Percentiles rank a stretch among this genome's conserved stretches.
Evolutionary conservation across 2,888 invertebrate species (phyloP).

Genomic region (Margaritifera margaritifera): DNA sequence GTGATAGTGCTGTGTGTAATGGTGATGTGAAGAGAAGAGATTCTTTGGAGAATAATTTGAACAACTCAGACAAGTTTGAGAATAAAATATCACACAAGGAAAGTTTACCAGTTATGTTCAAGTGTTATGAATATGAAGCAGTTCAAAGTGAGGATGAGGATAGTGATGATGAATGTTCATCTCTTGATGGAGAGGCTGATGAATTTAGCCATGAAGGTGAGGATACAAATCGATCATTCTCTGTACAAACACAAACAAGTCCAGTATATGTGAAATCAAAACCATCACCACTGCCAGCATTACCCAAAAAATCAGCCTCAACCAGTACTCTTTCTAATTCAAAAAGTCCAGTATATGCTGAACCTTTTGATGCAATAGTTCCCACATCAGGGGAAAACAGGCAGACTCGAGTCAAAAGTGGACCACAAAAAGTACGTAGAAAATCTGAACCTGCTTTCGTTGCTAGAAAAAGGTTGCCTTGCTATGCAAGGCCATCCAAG

Average conservation of each 20-base stretch:
- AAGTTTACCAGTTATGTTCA: neutral
- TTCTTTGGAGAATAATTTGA: constrained; percentile 2
- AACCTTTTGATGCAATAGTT: constrained; percentile 72
- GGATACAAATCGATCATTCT: constrained; percentile 13
- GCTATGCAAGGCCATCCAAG: no score
- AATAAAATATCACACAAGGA: constrained; percentile 6
- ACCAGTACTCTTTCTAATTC: constrained; percentile 44
- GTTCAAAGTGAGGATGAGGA: constrained; percentile 26
- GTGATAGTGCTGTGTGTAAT: neutral
- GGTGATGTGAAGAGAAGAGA: neutral
- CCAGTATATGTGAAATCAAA: constrained; percentile 39
- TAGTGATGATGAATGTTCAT: constrained; percentile 21
- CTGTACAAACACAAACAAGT: constrained; percentile 48
- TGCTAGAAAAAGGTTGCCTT: constrained; percentile 11
- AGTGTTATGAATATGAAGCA: constrained; percentile 10
- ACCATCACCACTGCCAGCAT: constrained; percentile 34
- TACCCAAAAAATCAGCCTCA: constrained; percentile 35
- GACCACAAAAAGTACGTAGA: constrained; percentile 45
- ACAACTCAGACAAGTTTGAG: neutral
- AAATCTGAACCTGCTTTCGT: constrained; percentile 51
- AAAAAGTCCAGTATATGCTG: constrained; percentile 71
- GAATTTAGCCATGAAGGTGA: constrained; percentile 15
- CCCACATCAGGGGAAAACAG: constrained; percentile 29
- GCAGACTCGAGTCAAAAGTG: constrained; percentile 10
- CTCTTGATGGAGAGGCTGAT: constrained; percentile 20